Evolutionary conservation across 2,888 invertebrate species (phyloP).

Genomic region (Drosophila parthenogenetica): DNA sequence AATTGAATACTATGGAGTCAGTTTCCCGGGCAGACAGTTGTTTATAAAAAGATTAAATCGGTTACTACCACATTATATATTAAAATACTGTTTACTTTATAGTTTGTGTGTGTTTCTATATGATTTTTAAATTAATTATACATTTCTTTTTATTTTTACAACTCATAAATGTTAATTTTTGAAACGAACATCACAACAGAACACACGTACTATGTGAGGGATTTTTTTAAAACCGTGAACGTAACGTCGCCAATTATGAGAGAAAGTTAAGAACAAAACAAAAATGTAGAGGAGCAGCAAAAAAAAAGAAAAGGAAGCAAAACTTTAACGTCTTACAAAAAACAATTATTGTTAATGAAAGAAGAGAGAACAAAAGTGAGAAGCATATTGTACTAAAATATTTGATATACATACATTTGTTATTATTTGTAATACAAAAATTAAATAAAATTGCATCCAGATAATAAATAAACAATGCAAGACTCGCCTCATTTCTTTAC

Average conservation of each 20-base stretch:
- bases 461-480: constrained; percentile 72
- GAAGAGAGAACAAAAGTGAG: constrained; percentile 60
- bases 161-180: constrained; percentile 39
- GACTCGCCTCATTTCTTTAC: constrained; percentile 23
- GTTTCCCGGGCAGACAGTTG: constrained; percentile 21
- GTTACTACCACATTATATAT: background rate
- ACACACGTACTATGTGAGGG: constrained; percentile 38
- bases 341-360: constrained; percentile 75
- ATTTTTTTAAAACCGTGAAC: constrained; percentile 65
- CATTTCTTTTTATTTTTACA: constrained; percentile 38
- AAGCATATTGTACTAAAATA: constrained; percentile 78
- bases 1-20: constrained; percentile 7
- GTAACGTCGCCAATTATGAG: constrained; percentile 77
- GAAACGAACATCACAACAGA: constrained; percentile 52
- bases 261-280: constrained; percentile 45
- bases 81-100: constrained; percentile 33
- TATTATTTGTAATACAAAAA: constrained; percentile 78
- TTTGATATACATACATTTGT: constrained; percentile 78
- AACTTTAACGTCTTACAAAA: constrained; percentile 73
- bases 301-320: constrained; percentile 29
- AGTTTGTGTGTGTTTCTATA: constrained; percentile 71
- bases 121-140: constrained; percentile 52
- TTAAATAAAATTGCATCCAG: constrained; percentile 79
- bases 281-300: constrained; percentile 46
- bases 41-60: background rate